Evolutionary conservation across 2,888 invertebrate species (phyloP), one percentile per base, ranked within the genome.

Genomic region (Apomyelois bistriatella): DNA sequence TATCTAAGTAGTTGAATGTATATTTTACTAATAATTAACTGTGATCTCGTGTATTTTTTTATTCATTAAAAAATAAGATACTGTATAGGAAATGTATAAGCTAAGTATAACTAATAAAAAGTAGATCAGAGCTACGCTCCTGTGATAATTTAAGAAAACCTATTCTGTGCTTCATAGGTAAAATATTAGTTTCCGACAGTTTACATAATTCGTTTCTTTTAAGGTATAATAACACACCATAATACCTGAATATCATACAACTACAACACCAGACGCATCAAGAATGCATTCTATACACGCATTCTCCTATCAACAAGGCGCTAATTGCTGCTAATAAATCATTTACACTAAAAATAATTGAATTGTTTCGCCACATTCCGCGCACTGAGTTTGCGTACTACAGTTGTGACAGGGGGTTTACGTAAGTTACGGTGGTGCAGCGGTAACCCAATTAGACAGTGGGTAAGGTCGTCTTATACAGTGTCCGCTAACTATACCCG

Each of bases 381-480:
- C 65, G 65, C 68, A 68, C 68, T 72, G 67, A 66, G 68, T 57
- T 52, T 46, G 52, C 52, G 43, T 36, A 52, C 43, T 58, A 55
- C 36, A 65, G 72, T 86, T 86, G 82, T 86, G 84, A 82, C 85
- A 83, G 79, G 70, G 66, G 66, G 65, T 82, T 88, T 88, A 85
- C 85, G 86, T 85, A 89, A 88, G 78, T 66, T 58, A 66, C 58
- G 60, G 70, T 70, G 65, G 67, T 75, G 71, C 73, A 64, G 72
- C 64, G 68, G 71, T 79, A 81, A 84, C 82, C 80, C 70, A 85
- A 85, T 85, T 85, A 80, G 64, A 62, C 63, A 68, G 75, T 79
- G 72, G 73, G 56, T n/a, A 60, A 60, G 63, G 61, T 55, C 60
- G 52, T 62, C 58, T 60, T 57, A 55, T 57, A 62, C 59, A 57